These are phyloP conservation scores for Rhagonycha lutea DNA, from an alignment of 2,888 invertebrate species.

Conservation along the genomic window DNA sequence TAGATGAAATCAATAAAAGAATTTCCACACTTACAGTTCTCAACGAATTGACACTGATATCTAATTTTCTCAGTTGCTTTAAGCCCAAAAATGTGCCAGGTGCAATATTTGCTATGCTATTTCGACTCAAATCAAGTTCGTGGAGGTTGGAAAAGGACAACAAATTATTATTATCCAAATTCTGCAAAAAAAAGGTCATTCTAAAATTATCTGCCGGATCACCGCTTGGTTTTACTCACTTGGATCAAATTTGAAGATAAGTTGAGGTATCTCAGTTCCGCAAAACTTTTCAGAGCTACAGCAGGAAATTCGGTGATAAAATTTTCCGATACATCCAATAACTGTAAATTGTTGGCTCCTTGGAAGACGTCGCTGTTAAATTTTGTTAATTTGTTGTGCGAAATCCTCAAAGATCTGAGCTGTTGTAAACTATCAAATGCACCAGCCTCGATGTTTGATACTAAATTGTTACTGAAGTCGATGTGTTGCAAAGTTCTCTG, in stretches of 20 bases:
- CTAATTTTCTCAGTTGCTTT: constrained; percentile 71
- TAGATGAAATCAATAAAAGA: not conserved
- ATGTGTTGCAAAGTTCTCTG: constrained; percentile 74
- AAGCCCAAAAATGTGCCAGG: constrained; percentile 82
- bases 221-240: constrained; percentile 54
- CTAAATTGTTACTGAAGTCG: constrained; percentile 79
- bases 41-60: constrained; percentile 84
- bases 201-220: not conserved
- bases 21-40: constrained; percentile 70
- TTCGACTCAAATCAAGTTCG: constrained; percentile 80
- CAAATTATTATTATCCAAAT: constrained; percentile 75
- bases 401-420: constrained; percentile 72
- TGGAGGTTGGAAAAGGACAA: constrained; percentile 69
- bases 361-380: constrained; percentile 86
- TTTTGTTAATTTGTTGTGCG: constrained; percentile 76
- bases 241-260: constrained; percentile 85
- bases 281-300: constrained; percentile 73
- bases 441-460: constrained; percentile 75
- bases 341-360: constrained; percentile 74
- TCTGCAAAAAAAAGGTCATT: constrained; percentile 59
- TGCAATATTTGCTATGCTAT: constrained; percentile 79
- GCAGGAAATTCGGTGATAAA: constrained; percentile 82
- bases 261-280: constrained; percentile 73
- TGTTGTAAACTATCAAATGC: constrained; percentile 71
- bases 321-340: constrained; percentile 84